Conservation (phyloP, 2,797 vertebrate species). For the Neosilurus hyrtlii region DNA sequence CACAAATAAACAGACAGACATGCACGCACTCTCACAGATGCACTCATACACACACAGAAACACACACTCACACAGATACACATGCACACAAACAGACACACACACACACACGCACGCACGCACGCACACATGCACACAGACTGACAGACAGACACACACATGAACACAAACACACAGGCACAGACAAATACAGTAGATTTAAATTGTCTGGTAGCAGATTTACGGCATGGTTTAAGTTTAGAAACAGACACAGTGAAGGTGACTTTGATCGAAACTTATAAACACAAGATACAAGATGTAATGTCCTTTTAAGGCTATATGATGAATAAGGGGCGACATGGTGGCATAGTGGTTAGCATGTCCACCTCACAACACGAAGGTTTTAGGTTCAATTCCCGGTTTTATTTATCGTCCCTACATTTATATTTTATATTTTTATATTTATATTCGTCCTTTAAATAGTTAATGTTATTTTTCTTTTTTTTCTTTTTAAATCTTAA, state of each 20-base stretch:
- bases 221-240: not conserved
- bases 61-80: not conserved
- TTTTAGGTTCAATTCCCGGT: too few relatives aligned
- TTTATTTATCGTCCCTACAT: too few relatives aligned
- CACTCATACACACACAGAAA: not conserved
- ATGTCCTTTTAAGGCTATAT: not conserved
- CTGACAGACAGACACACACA: not conserved
- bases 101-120: conserved; percentile 4
- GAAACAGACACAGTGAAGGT: not conserved
- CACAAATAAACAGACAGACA: not conserved
- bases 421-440: too few relatives aligned
- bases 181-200: not conserved
- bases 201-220: not conserved
- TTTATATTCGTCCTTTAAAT: too few relatives aligned
- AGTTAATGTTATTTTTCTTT: too few relatives aligned
- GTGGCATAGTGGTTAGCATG: too few relatives aligned
- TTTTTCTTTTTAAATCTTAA: too few relatives aligned
- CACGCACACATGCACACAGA: not conserved
- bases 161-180: not conserved
- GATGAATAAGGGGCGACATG: not conserved
- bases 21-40: not conserved
- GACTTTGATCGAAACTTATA: not conserved
- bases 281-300: not conserved
- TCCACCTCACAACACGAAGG: too few relatives aligned
- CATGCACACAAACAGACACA: not conserved